Percentiles rank a stretch among this genome's conserved stretches.
These are phyloP conservation scores for Entomyzon cyanotis DNA, from an alignment of 2,113 vertebrate genomes.

Conservation along the genomic window DNA sequence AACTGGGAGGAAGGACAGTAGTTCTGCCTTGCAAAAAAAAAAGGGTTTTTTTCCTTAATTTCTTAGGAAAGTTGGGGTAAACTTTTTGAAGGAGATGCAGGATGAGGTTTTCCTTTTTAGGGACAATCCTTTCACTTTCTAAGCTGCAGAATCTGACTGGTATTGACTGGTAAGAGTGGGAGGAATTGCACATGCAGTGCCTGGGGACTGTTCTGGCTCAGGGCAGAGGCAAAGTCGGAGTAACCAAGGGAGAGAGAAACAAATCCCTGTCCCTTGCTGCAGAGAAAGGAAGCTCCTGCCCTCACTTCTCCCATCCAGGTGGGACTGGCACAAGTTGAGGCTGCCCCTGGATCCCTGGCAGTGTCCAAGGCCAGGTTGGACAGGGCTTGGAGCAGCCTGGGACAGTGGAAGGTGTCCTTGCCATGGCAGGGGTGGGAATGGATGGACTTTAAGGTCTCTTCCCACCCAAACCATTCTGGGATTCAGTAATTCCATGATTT, in stretches of 20 bases:
- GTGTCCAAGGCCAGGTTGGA: background rate
- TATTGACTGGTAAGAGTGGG: background rate
- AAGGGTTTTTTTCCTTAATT: background rate
- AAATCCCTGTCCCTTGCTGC: background rate
- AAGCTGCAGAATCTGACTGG: background rate
- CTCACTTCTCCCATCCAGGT: background rate
- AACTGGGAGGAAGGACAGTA: background rate
- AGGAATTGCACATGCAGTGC: background rate
- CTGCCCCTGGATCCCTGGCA: background rate
- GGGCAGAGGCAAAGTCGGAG: background rate
- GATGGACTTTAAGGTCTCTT: background rate
- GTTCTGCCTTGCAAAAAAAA: background rate
- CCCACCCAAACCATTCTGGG: background rate
- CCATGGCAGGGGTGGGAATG: background rate
- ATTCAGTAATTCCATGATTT: background rate
- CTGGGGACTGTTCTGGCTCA: background rate
- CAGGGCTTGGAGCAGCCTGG: accelerated
- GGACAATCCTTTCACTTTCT: background rate
- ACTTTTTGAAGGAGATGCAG: background rate
- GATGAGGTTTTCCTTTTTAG: background rate
- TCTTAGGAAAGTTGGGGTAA: background rate
- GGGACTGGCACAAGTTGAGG: background rate
- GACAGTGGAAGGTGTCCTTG: background rate
- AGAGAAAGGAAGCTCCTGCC: background rate
- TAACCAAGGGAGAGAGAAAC: background rate